Base-by-base conservation (phyloP, 1,140 invertebrate species). In the Apis laboriosa region DNA sequence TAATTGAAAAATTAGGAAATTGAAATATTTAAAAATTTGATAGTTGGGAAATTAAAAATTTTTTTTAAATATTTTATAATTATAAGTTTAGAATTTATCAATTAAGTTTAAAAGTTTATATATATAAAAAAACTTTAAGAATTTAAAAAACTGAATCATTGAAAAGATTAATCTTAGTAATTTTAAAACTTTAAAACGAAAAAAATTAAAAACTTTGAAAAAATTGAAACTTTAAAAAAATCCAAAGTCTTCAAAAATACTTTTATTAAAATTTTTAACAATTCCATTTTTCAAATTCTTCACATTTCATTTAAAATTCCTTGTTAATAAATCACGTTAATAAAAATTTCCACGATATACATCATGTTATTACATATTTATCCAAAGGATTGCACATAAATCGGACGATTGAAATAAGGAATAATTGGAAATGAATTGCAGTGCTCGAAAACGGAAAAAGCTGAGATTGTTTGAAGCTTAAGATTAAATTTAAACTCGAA, bases 401-500 rank as follows among this genome's bases (percentile, higher is more conserved):
- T 67, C 19, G 11, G 43, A 67, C 7, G 17, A 43, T 9, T 13
- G 55, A 43, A 34, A 34, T 28, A 43, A 34, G 17, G 55, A 58
- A 43, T 43, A 34, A 51, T 12, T 5, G 12, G n/a, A 61, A 60
- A 12, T 1, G 13, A 51, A 28, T 12, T 60, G 11, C 13, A 43
- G 1, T 15, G 55, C 21, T 34, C 17, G 0, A 15, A 53, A 56
- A 24, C 12, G 19, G 7, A 24, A 19, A 74, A 34, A 58, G 21
- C 8, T 19, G 15, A 24, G 49, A 34, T 24, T 15, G 56, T 64
- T 60, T 21, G 55, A 28, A 43, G 28, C 17, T 9, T 0, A 12
- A 0, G 64, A 82, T 77, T 82, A 82, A 82, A 82, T 77, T 77
- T 82, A 77, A 77, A 77, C 56, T 61, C 55, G 49, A 58, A 17